Evolutionary conservation across 2,113 vertebrate genomes (phyloP), one percentile per base, ranked within the genome.

Genomic region (Conger conger): DNA sequence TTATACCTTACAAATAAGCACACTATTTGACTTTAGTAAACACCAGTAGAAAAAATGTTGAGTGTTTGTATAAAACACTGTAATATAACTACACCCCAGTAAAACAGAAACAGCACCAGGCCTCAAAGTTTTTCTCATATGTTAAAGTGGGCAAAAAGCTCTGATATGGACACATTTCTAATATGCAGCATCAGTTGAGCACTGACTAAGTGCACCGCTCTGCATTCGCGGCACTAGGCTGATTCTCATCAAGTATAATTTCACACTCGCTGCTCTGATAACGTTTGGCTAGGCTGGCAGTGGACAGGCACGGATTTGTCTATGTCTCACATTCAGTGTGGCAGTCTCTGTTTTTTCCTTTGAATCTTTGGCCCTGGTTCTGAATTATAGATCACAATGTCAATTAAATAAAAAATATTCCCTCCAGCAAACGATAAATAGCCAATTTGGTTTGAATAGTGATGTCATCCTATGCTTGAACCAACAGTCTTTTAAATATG

Each of bases 231-330:
- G 80, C 81, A 86, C 81, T 76, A 33, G 90, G 89, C 88, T 90
- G 91, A 91, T 89, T 89, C 82, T 91, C 88, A 86, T 42, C 60
- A 81, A 36, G 33, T 38, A 93, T 92, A 88, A 93, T 93, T 93
- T 93, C 92, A 91, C 92, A 93, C 90, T 88, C 85, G 85, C 42
- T 91, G 90, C 87, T 77, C 89, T 84, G 89, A 90, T 91, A 90
- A 91, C 76, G 50, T 80, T 80, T 40, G 73, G 30, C 84, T 85
- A 57, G 76, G 83, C 40, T 6, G 0, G 6, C 37, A 18, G 33
- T 82, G 81, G 85, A 77, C 73, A 79, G 84, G 38, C 81, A 68
- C 30, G 38, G 33, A 78, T 38, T 42, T 37, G 79, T 20, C 73
- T 79, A 80, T 76, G 79, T 80, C 68, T 85, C 45, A 8, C 35